Evolutionary conservation across 2,888 invertebrate genomes (phyloP).

Genomic region (Microplitis deprimator): DNA sequence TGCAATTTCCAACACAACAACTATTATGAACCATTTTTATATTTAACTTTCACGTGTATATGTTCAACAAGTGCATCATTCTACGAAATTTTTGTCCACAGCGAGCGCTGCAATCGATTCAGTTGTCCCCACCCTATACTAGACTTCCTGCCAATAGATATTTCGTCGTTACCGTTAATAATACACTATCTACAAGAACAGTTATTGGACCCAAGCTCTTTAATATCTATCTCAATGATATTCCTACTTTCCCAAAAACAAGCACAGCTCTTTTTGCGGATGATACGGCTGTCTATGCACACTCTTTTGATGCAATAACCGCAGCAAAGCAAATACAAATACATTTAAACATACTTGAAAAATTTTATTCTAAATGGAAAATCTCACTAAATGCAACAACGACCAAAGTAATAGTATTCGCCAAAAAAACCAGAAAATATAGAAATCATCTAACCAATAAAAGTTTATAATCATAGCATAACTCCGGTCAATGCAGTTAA

Average conservation of each 20-base stretch:
- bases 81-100: constrained; percentile 1
- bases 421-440: constrained; percentile 27
- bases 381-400: constrained; percentile 44
- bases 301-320: constrained; percentile 19
- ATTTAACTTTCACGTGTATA: neutral
- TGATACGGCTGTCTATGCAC: constrained; percentile 30
- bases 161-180: too few species aligned
- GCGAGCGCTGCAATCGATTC: constrained; percentile 19
- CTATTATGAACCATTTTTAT: constrained; percentile 27
- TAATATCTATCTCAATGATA: too few species aligned
- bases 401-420: constrained; percentile 46
- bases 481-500: constrained; percentile 40
- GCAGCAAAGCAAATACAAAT: constrained; percentile 23
- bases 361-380: constrained; percentile 38
- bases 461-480: neutral
- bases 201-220: too few species aligned
- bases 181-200: too few species aligned
- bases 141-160: neutral
- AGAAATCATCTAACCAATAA: neutral
- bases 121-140: constrained; percentile 12
- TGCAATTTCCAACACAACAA: constrained; percentile 38
- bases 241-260: neutral
- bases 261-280: constrained; percentile 27
- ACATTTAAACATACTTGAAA: constrained; percentile 1
- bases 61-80: neutral